Conservation (phyloP, 2,888 invertebrate genomes). For the Theretra japonica region DNA sequence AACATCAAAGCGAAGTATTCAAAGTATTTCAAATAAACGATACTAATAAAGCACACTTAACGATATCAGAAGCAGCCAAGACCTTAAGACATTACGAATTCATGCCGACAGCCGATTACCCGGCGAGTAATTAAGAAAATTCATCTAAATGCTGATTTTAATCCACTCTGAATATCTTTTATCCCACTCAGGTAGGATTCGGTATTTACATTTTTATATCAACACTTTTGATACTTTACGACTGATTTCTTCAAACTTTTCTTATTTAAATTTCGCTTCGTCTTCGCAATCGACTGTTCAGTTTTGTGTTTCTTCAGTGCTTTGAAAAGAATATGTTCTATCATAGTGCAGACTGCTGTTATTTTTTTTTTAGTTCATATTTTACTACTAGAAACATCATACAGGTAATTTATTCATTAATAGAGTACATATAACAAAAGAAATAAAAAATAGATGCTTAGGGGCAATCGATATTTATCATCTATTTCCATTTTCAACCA, state of each 20-base stretch:
- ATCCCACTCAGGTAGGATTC: background rate
- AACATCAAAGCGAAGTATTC: background rate
- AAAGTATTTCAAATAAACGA: background rate
- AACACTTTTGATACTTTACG: constrained; percentile 1
- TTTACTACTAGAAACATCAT: background rate
- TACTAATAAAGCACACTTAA: constrained; percentile 4
- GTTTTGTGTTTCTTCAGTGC: background rate
- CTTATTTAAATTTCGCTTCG: background rate
- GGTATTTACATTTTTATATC: constrained; percentile 6
- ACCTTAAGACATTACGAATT: constrained; percentile 8
- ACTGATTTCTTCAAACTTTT: constrained; percentile 4
- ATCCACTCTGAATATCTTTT: constrained; percentile 12
- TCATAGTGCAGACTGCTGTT: too few species aligned
- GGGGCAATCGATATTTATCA: too few species aligned
- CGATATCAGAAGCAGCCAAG: constrained; percentile 9
- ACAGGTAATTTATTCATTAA: too few species aligned
- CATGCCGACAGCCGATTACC: constrained; percentile 15
- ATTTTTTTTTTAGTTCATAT: too few species aligned
- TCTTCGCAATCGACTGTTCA: background rate
- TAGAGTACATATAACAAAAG: too few species aligned
- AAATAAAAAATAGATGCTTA: too few species aligned
- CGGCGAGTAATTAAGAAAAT: constrained; percentile 17
- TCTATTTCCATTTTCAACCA: background rate
- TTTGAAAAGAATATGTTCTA: too few species aligned
- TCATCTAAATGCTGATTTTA: constrained; percentile 23